Base-by-base conservation (phyloP, 23 tunicate species). In the Phallusia fumigata region DNA sequence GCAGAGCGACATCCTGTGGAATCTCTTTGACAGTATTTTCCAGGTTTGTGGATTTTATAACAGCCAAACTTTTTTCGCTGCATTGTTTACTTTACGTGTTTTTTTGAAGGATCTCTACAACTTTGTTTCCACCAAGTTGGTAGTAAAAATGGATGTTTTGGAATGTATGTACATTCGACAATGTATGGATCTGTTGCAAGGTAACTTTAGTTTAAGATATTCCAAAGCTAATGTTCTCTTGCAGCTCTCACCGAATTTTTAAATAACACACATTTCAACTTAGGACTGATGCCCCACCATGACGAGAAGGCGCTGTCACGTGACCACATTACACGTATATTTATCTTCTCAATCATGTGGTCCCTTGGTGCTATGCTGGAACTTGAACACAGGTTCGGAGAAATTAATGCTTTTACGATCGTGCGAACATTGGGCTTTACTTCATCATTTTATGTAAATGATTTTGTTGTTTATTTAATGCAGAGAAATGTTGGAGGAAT, bases 121-220 rank as follows among this genome's bases (percentile, higher is more conserved):
- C 76, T 88, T 28, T 52, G 84, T 88, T 32, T 76, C 92, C 24
- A 88, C 92, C n/a, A 88, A 88, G 72, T 87, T 88, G 28, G 92
- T 88, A 18, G 88, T 82, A 30, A 91, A 91, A 82, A 91, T 91
- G 96, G 96, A 91, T 65, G 36, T 91, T 30, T 47, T 91, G 0
- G 96, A 91, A 40, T 91, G 96, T 82, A 91, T 91, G 96, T 91
- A 91, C 82, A 91, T 91, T 65, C 65, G 96, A 32, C 96, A 91
- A 76, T 80, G 91, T 19, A 87, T 83, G 19, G 96, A 91, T 51
- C 79, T 91, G 33, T 81, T 91, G 30, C 92, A 88, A 88, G 92
- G 92, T 83, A 47, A 13, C 3, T 58, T 1, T 2, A 58, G 3
- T 58, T 21, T 58, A 5, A 58, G 15, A 51, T 51, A 21, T 58